Base-by-base conservation (phyloP, 92 coral and sea anemone species). In the Scolanthus callimorphus region DNA sequence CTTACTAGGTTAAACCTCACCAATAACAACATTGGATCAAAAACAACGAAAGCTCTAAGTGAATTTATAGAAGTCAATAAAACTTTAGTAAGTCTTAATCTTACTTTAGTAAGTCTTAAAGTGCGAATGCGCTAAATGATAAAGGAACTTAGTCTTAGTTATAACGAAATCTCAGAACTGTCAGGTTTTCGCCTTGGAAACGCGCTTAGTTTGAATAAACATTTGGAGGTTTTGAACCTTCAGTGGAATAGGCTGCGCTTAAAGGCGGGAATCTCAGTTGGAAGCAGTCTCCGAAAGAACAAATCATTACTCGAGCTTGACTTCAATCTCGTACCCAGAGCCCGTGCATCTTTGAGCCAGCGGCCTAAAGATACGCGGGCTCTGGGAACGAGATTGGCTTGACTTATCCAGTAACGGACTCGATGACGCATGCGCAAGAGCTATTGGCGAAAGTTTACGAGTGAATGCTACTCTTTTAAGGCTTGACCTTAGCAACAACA, bases 381-480 rank as follows among this genome's bases (percentile, higher is more conserved):
- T n/a, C n/a, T n/a, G n/a, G n/a, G n/a, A n/a, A n/a, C n/a, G n/a
- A n/a, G n/a, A n/a, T n/a, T n/a, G n/a, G n/a, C n/a, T n/a, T n/a
- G 61, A 65, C 25, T 20, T 65, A 20, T 65, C 72, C 12, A 65
- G 26, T 29, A 65, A 65, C 53, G 72, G 72, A 10, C 51, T 53
- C 3, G 72, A 65, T 27, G 72, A 65, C 51, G 37, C n/a, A 20
- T 31, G 51, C 3, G 62, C 62, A 9, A 50, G 31, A 27, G 11
- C 31, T 13, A 21, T 65, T 6, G 72, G 72, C 12, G 72, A 65
- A 51, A 65, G 62, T 51, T 28, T 65, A 9, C 24, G 41, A 24
- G 17, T 37, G 39, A 65, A 65, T 41, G 37, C 2, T 51, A 50
- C 62, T 1, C 51, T 65, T 4, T 3, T 51, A 25, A 62, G 53